phyloP scores from a whole-genome alignment of 2,888 invertebrate species.

The Rhopalosiphum nymphaeae region DNA sequence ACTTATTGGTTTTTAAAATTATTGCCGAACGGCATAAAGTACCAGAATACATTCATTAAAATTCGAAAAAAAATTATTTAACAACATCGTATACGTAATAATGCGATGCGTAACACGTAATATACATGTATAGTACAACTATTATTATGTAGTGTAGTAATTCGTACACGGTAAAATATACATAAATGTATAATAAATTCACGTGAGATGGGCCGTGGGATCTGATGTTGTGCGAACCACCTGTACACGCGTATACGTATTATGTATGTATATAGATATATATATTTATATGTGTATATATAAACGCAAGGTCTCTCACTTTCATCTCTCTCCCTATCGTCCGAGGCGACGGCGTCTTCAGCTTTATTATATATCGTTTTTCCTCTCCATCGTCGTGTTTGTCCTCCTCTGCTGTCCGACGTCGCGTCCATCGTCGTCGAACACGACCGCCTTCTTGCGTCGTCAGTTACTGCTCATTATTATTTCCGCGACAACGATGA shows the following conservation, averaged over 20 bases:
- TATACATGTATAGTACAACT: not conserved
- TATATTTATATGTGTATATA: not conserved
- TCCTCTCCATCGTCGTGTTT: constrained; percentile 24
- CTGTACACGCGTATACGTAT: not conserved
- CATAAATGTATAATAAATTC: not conserved
- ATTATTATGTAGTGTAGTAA: not conserved
- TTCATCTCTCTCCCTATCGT: constrained; percentile 50
- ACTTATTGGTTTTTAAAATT: not conserved
- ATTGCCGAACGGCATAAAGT: not conserved
- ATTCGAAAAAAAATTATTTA: not conserved
- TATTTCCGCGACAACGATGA: constrained; percentile 61
- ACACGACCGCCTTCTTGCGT: constrained; percentile 16
- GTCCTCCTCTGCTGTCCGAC: constrained; percentile 16
- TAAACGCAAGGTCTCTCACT: constrained; percentile 40
- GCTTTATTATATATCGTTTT: constrained; percentile 53
- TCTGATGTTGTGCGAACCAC: constrained; percentile 36
- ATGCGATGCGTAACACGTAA: not conserved
- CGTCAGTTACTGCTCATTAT: constrained; percentile 19
- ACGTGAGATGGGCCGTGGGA: constrained; percentile 46
- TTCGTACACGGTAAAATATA: not conserved
- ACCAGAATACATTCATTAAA: not conserved
- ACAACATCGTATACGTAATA: not conserved
- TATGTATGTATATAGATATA: too few species aligned
- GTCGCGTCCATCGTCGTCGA: constrained; percentile 21
- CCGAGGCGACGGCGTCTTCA: constrained; percentile 31